Conservation (phyloP, 2,113 vertebrate species). For the Neopipo cinnamomea region DNA sequence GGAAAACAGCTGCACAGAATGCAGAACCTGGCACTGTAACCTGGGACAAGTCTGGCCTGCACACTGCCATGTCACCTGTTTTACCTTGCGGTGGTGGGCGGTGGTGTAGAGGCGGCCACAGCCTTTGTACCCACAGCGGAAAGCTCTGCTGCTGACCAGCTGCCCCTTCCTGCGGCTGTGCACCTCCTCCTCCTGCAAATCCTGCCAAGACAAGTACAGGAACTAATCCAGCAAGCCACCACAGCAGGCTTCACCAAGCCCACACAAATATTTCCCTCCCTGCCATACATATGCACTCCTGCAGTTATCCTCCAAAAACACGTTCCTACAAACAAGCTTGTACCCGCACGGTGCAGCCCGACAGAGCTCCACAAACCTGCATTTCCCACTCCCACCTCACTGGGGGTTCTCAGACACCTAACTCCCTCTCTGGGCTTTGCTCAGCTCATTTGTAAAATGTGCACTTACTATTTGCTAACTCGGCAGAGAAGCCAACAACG, state of each 20-base stretch:
- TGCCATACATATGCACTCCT: background rate
- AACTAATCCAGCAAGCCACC: background rate
- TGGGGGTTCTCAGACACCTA: background rate
- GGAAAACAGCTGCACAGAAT: background rate
- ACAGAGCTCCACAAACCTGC: background rate
- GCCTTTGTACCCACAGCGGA: constrained; percentile 78
- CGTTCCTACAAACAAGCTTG: background rate
- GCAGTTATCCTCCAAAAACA: background rate
- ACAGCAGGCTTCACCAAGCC: background rate
- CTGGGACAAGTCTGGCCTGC: background rate
- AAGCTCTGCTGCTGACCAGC: constrained; percentile 70
- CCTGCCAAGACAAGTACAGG: constrained; percentile 1
- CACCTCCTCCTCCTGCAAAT: constrained; percentile 68
- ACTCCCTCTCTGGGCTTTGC: background rate
- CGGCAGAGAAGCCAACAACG: background rate
- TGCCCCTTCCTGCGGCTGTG: constrained; percentile 66
- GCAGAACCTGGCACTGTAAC: background rate
- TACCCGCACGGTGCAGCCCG: background rate
- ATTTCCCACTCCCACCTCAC: background rate
- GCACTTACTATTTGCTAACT: background rate
- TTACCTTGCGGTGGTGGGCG: constrained; percentile 84
- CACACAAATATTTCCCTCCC: background rate
- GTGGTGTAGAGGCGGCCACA: constrained; percentile 84
- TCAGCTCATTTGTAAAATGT: background rate
- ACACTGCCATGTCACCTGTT: background rate